Conservation (phyloP, 2,797 vertebrate species). For the Scolopax rusticola region DNA sequence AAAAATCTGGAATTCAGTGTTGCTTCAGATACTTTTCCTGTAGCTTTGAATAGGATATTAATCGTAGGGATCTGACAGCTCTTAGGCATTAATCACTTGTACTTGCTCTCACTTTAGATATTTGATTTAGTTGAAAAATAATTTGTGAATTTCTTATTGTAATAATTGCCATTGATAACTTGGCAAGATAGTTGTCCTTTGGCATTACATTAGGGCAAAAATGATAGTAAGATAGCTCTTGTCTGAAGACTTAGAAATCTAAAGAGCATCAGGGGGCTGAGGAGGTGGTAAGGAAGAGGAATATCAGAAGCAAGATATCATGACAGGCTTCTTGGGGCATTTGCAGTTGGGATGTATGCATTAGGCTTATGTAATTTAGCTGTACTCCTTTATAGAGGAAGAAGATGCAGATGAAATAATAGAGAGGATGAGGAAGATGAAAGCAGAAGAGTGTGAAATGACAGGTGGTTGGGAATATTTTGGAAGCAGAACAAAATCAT, state of each 20-base stretch:
- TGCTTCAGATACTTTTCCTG: conserved; percentile 31
- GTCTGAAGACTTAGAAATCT: not conserved
- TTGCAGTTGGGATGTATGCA: not conserved
- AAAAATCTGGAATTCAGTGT: not conserved
- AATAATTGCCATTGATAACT: conserved; percentile 36
- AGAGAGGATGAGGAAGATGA: not conserved
- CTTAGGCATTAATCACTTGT: conserved; percentile 11
- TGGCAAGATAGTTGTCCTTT: not conserved
- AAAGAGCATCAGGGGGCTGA: not conserved
- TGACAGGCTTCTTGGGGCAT: not conserved
- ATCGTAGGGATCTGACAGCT: conserved; percentile 44
- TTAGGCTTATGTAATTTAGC: not conserved
- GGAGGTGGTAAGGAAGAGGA: not conserved
- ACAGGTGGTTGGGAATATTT: not conserved
- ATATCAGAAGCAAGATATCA: not conserved
- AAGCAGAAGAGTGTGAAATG: not conserved
- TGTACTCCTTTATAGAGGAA: not conserved
- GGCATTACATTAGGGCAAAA: not conserved
- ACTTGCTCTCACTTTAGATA: conserved; percentile 23
- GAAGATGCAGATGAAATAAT: not conserved
- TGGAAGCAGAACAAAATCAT: not conserved
- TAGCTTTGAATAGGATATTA: conserved; percentile 19
- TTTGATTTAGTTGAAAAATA: conserved; percentile 38
- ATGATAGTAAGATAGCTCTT: not conserved
- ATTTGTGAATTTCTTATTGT: not conserved